Base-by-base conservation (phyloP, 1,140 invertebrate genomes). In the Trichogramma pretiosum region DNA sequence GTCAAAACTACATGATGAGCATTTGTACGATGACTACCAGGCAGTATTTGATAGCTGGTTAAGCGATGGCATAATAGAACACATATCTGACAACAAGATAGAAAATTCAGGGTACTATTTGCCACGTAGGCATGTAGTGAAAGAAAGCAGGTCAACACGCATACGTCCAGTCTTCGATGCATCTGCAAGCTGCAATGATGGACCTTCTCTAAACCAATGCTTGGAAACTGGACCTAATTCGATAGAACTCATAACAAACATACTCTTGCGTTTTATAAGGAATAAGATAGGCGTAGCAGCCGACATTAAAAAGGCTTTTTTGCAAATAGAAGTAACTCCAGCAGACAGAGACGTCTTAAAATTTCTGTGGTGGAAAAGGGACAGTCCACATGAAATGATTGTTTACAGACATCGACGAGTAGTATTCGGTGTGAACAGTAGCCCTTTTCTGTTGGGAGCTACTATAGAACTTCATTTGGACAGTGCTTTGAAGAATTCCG, bases 191-290 rank as follows among this genome's bases (percentile, higher is more conserved):
- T 33, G 46, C 22, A 48, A 46, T 17, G 39, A 37, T 11, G 39
- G 26, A 24, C 52, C 59, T 9, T 64, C 64, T 0, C 52, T 70
- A 14, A 72, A 72, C 48, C 37, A 69, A 9, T 70, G 64, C 50
- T 43, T 69, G 5, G 64, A 66, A 37, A 67, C 62, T 24, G 55
- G 48, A 43, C 56, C 23, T 17, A 39, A 36, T 42, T 37, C 46
- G 8, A 51, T 51, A 28, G 49, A 51, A 19, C 36, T 51, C 14
- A 46, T 51, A 26, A 37, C 49, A 5, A 33, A 38, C 8, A 5
- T 38, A 19, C 36, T 51, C 16, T 37, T 52, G 17, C 37, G 40
- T 34, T 48, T 52, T 24, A 35, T 49, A 16, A 57, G 61, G 32
- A 21, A 45, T 14, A 50, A 63, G 44, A 47, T 52, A 17, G 55